These are phyloP conservation scores for Macquaria ambigua DNA, from an alignment of 2,113 vertebrate species.

Conservation along the genomic window DNA sequence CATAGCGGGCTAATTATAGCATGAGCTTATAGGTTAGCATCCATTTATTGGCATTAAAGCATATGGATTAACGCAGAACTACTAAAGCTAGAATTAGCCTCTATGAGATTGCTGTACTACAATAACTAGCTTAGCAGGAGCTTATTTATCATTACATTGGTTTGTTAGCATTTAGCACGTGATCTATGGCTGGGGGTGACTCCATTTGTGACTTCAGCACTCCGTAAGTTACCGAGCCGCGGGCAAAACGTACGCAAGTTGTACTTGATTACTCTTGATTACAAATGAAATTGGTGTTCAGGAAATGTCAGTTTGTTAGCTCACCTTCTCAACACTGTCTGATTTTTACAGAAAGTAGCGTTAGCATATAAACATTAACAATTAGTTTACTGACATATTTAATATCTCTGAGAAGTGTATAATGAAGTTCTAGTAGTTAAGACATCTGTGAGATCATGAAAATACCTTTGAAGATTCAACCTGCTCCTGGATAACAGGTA, in stretches of 20 bases:
- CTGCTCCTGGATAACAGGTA: background rate
- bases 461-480: too few relatives aligned
- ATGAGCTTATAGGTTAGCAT: constrained; percentile 36
- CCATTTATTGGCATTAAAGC: constrained; percentile 16
- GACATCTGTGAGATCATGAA: background rate
- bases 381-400: background rate
- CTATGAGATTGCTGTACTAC: constrained; percentile 1
- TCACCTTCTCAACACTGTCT: background rate
- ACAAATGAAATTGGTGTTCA: background rate
- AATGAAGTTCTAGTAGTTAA: background rate
- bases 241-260: background rate
- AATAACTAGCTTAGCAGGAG: constrained; percentile 24
- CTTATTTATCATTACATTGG: constrained; percentile 2
- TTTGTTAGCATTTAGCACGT: constrained; percentile 40
- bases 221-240: background rate
- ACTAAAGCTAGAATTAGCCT: constrained; percentile 29
- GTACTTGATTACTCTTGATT: too few relatives aligned
- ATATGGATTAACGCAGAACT: background rate
- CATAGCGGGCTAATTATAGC: constrained; percentile 22
- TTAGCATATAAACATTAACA: background rate
- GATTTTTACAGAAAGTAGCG: background rate
- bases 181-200: constrained; percentile 1
- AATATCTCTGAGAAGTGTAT: background rate
- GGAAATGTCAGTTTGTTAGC: too few relatives aligned
- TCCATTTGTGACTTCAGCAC: constrained; percentile 14